Percentiles rank a stretch among this genome's conserved stretches.
phyloP scores from a whole-genome alignment of 2,888 invertebrate species.

The Mechanitis messenoides region DNA sequence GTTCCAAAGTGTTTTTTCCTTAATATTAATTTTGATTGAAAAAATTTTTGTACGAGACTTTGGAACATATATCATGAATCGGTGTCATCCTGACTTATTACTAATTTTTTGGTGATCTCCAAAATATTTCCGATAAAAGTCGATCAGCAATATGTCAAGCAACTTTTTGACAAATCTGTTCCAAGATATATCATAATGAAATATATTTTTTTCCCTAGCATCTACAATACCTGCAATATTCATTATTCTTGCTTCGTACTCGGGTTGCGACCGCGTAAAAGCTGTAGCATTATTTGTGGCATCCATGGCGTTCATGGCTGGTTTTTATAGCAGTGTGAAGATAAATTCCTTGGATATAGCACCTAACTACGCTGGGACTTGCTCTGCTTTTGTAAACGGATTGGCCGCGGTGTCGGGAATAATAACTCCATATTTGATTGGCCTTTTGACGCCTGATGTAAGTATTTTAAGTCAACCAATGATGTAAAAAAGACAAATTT shows the following conservation, averaged over 20 bases:
- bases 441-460: conserved; percentile 77
- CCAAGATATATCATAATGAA: too few species aligned
- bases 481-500: too few species aligned
- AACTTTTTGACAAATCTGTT: too few species aligned
- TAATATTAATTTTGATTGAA: too few species aligned
- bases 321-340: conserved; percentile 81
- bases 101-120: too few species aligned
- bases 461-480: conserved; percentile 38
- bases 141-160: too few species aligned
- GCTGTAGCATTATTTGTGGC: conserved; percentile 76
- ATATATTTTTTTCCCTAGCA: conserved; percentile 60
- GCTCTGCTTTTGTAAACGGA: conserved; percentile 80
- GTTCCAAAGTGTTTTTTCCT: too few species aligned
- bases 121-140: too few species aligned
- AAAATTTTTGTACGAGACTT: too few species aligned
- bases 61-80: too few species aligned
- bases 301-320: conserved; percentile 81
- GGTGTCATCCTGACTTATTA: too few species aligned
- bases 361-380: conserved; percentile 79
- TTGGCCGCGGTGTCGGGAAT: conserved; percentile 79
- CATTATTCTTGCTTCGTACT: conserved; percentile 79
- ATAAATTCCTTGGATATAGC: conserved; percentile 80
- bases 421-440: conserved; percentile 77
- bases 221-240: conserved; percentile 78
- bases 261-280: conserved; percentile 72